Percentiles rank a stretch among this genome's conserved stretches.
phyloP scores from a whole-genome alignment of 2,888 invertebrate genomes.

The Maniola hyperantus region DNA sequence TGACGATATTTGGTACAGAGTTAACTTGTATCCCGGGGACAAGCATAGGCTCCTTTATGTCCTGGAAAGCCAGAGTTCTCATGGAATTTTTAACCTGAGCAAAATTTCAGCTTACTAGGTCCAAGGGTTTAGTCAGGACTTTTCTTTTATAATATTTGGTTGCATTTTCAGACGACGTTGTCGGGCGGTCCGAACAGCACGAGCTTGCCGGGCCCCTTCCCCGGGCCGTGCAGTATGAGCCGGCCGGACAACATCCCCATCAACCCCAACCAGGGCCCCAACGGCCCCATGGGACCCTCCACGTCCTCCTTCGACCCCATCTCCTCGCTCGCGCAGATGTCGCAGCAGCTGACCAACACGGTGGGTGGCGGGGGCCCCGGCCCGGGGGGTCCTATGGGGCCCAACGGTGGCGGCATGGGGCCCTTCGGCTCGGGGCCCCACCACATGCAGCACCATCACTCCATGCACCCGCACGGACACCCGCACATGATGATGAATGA shows the following conservation, averaged over 20 bases:
- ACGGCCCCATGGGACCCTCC: conserved; percentile 81
- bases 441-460: conserved; percentile 77
- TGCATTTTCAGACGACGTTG: conserved; percentile 64
- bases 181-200: conserved; percentile 77
- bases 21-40: too few relatives aligned
- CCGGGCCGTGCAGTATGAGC: conserved; percentile 75
- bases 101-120: too few relatives aligned
- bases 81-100: too few relatives aligned
- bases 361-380: conserved; percentile 74
- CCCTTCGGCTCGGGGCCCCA: conserved; percentile 71
- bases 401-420: conserved; percentile 63
- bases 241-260: conserved; percentile 77
- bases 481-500: conserved; percentile 82
- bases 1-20: too few relatives aligned
- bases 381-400: conserved; percentile 67
- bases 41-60: too few relatives aligned
- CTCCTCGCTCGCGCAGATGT: conserved; percentile 96
- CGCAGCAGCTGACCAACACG: conserved; percentile 93
- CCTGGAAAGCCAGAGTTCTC: too few relatives aligned
- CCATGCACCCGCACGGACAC: conserved; percentile 75
- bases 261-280: conserved; percentile 77
- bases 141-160: neutral
- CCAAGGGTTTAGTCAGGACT: too few relatives aligned
- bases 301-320: conserved; percentile 93
- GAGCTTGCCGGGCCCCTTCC: conserved; percentile 79